Percentiles rank a stretch among this genome's conserved stretches.
Conservation (phyloP, 1,140 invertebrate species). For the Polyergus mexicanus region DNA sequence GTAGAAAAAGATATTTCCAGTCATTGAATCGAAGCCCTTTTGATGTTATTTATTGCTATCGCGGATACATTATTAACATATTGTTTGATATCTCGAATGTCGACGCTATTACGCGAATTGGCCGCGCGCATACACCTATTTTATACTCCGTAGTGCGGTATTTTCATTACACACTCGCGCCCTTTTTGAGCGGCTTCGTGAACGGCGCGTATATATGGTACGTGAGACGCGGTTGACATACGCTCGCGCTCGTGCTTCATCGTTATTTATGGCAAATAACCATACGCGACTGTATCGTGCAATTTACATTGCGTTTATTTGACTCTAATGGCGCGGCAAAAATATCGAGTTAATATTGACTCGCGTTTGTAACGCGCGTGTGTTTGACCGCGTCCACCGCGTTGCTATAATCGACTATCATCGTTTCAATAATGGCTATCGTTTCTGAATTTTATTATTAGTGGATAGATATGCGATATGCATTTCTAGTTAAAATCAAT, state of each 20-base stretch:
- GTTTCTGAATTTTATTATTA: slow-evolving; percentile 41
- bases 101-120: slow-evolving; percentile 34
- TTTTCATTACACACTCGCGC: slow-evolving; percentile 65
- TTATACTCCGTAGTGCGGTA: slow-evolving; percentile 64
- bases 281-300: slow-evolving; percentile 67
- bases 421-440: slow-evolving; percentile 28
- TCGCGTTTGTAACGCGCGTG: slow-evolving; percentile 50
- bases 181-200: slow-evolving; percentile 64
- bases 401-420: slow-evolving; percentile 54
- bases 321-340: slow-evolving; percentile 66
- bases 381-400: slow-evolving; percentile 20
- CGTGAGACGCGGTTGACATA: slow-evolving; percentile 62
- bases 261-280: slow-evolving; percentile 74
- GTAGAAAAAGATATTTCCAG: background rate
- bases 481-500: background rate
- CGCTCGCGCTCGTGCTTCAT: slow-evolving; percentile 67
- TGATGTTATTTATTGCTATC: background rate
- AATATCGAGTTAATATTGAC: slow-evolving; percentile 65
- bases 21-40: background rate
- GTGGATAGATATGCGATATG: background rate
- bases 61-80: slow-evolving; percentile 46
- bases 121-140: slow-evolving; percentile 57
- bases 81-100: slow-evolving; percentile 54
- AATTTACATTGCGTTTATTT: slow-evolving; percentile 78
- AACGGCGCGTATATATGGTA: slow-evolving; percentile 56